A percentile compares a stretch with the other conserved stretches of the same genome.
phyloP scores from a whole-genome alignment of 30 jellyfish, hydroid and myxozoan species.

The Hydractinia symbiolongicarpus region DNA sequence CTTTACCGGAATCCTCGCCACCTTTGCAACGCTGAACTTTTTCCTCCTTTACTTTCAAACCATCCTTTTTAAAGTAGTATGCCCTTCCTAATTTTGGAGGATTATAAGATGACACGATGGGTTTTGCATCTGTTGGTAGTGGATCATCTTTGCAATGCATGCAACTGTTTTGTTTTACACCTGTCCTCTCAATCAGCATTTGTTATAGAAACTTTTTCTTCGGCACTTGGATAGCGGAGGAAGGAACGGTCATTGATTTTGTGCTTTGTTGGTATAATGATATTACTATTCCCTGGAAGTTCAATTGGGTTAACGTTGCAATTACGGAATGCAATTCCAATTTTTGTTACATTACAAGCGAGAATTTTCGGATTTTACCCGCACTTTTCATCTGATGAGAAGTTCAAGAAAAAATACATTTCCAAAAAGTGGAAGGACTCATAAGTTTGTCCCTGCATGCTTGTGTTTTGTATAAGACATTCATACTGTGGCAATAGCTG shows the following conservation, averaged over 20 bases:
- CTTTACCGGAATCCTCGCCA: neutral
- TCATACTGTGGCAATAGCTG: constrained; percentile 7
- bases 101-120: too few species aligned
- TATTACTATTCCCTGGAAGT: neutral
- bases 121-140: too few species aligned
- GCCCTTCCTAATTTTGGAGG: constrained; percentile 1
- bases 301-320: constrained; percentile 6
- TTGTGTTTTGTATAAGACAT: neutral
- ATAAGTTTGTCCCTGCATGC: neutral
- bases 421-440: constrained; percentile 2
- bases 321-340: constrained; percentile 3
- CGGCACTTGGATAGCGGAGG: neutral
- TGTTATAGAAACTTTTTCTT: too few species aligned
- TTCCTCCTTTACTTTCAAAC: neutral
- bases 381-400: neutral
- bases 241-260: neutral
- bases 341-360: neutral
- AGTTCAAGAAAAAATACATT: neutral
- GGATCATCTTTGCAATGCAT: too few species aligned
- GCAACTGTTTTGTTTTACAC: too few species aligned
- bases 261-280: neutral
- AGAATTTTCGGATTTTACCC: neutral
- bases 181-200: too few species aligned
- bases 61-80: constrained; percentile 2
- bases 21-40: neutral